phyloP scores from a whole-genome alignment of 2,888 invertebrate genomes.

The Hemaris fuciformis region DNA sequence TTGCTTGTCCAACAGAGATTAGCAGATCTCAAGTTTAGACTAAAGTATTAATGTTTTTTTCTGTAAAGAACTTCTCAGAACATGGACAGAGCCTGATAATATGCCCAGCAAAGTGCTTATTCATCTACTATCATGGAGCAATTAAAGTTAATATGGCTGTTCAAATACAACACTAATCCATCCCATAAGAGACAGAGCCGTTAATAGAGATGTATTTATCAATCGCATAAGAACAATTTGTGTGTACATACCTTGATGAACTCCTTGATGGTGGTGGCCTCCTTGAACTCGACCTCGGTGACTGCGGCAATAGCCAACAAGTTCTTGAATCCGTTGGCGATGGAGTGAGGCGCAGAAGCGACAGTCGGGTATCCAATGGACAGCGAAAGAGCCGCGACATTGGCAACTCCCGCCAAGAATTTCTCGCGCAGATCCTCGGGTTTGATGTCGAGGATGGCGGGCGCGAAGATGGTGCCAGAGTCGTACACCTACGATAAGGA shows the following conservation, averaged over 20 bases:
- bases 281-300: constrained; percentile 97
- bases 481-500: constrained; percentile 89
- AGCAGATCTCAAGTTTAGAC: too few species aligned
- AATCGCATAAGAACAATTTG: neutral
- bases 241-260: constrained; percentile 87
- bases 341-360: constrained; percentile 98
- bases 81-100: too few species aligned
- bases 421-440: constrained; percentile 95
- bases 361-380: constrained; percentile 97
- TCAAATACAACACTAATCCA: too few species aligned
- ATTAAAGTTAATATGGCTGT: too few species aligned
- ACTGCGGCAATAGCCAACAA: constrained; percentile 97
- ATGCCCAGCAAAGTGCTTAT: too few species aligned
- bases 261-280: constrained; percentile 95
- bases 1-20: too few species aligned
- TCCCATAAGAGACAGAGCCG: too few species aligned
- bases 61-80: too few species aligned
- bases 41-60: too few species aligned
- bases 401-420: constrained; percentile 96
- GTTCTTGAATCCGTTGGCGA: constrained; percentile 99
- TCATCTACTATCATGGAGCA: too few species aligned
- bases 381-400: constrained; percentile 96
- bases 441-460: constrained; percentile 98
- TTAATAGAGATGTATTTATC: too few species aligned
- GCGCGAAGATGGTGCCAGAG: constrained; percentile 98